Base-by-base conservation (phyloP, 2,888 invertebrate species). In the Calameuta filiformis region DNA sequence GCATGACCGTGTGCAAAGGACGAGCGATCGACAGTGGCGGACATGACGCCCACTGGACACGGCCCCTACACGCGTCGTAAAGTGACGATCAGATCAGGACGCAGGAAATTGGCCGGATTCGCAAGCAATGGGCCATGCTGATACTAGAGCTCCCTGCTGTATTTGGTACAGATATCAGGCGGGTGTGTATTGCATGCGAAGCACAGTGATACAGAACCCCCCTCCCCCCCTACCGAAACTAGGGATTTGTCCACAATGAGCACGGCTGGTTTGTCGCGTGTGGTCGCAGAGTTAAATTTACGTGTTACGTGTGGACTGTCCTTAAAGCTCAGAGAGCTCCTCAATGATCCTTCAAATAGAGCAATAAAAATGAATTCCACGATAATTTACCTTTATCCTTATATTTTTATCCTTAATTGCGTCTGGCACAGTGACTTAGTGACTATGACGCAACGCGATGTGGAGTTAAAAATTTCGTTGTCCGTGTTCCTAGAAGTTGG, bases 51-150 rank as follows among this genome's bases (percentile, higher is more conserved):
- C 56, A 40, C 31, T 34, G 78, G 77, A 79, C 83, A 79, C 79
- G 77, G 79, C 83, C 85, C 85, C 85, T 87, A 88, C 87, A 87
- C 86, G 89, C 89, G 87, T 91, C 91, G 91, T 91, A 91, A 91
- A 91, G 91, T 91, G 91, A 89, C 90, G 90, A 91, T 90, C 90
- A 85, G 90, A 90, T 90, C 90, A 87, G 89, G 88, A 87, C 84
- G 84, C 87, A 88, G 91, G 90, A 91, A 91, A 91, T 91, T 91
- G 91, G 90, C 88, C 90, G 90, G 90, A 90, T 91, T 90, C 88
- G 88, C 87, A 88, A 83, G 89, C 91, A 91, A 91, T 91, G 91
- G 89, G 89, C 90, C 90, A 86, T 91, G 89, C 89, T 90, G 91
- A 89, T 89, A 90, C 87, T 83, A 81, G 83, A 81, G 81, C 84